A percentile compares a stretch with the other conserved stretches of the same genome.
Evolutionary conservation across 2,888 invertebrate species (phyloP).

Genomic region (Agonopterix alstromeriana): DNA sequence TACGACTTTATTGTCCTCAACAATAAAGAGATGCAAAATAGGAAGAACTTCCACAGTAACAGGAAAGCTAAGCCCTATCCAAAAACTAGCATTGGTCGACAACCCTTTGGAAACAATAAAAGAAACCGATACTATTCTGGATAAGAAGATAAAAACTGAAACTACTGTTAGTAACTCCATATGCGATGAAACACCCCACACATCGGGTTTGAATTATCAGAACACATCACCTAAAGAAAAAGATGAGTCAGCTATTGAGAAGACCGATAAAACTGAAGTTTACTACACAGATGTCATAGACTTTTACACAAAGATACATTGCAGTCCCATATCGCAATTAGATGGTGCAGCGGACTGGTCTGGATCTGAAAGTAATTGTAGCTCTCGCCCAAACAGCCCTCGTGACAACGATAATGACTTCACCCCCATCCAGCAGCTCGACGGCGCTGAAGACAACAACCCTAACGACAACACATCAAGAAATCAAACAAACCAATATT

Average conservation of each 20-base stretch:
- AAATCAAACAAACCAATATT: conserved; percentile 57
- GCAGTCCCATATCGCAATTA: conserved; percentile 80
- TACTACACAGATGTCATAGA: conserved; percentile 70
- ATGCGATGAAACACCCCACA: conserved; percentile 59
- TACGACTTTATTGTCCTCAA: conserved; percentile 73
- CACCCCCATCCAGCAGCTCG: conserved; percentile 79
- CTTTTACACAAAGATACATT: conserved; percentile 72
- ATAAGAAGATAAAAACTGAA: conserved; percentile 56
- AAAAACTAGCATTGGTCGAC: conserved; percentile 43
- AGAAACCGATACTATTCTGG: conserved; percentile 37
- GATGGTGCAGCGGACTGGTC: conserved; percentile 84
- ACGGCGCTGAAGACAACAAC: conserved; percentile 81
- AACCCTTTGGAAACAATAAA: conserved; percentile 53
- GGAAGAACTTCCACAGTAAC: conserved; percentile 61
- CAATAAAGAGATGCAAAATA: conserved; percentile 83
- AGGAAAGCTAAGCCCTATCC: conserved; percentile 61
- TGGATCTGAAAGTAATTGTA: conserved; percentile 70
- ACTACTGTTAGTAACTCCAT: conserved; percentile 31
- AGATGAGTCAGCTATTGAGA: conserved; percentile 44
- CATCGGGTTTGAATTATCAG: conserved; percentile 63
- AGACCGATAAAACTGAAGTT: conserved; percentile 58
- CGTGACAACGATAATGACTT: conserved; percentile 48
- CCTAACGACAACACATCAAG: conserved; percentile 47
- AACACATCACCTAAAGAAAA: conserved; percentile 58
- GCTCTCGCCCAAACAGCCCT: conserved; percentile 64